Evolutionary conservation across 2,888 invertebrate genomes (phyloP), one percentile per base, ranked within the genome.

Genomic region (Epicampocera succincta): DNA sequence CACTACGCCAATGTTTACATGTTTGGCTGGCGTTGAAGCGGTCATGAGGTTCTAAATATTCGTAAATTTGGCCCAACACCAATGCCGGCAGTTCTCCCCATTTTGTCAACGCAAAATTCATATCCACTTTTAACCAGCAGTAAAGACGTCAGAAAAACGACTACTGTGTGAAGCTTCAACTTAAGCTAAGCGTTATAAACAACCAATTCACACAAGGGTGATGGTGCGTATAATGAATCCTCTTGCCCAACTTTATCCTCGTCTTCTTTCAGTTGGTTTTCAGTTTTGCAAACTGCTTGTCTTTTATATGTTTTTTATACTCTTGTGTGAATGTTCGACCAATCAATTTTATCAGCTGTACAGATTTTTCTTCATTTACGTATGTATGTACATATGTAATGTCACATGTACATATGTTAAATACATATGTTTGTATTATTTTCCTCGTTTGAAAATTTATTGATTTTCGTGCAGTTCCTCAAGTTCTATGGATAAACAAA

Each of bases 1-100:
- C 90, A 84, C 88, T 89, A 75, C 93, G 91, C 93, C 93, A 93
- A 88, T 92, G 90, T 88, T 91, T 92, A 87, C 93, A 93, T 46
- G 91, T 91, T 80, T 92, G 91, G 56, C 93, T 92, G 80, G 93
- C 92, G 83, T 89, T 90, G 33, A 92, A 87, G 87, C 91, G 92
- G 87, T 93, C 93, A 81, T 90, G 87, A 74, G 89, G 87, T 76
- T 88, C 87, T 75, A 91, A 86, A 86, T 89, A 87, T 69, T 89
- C 88, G 85, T 91, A 91, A 77, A 93, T 90, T 86, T 92, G 92
- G 84, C 92, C 91, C 87, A 92, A 90, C 84, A 92, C 90, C 85
- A 91, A 87, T 81, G 88, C 86, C 86, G 91, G 91, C 85, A 91
- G 76, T 86, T 87, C 85, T 83, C 87, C 88, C 91, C 91, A 91